Percentiles rank a stretch among this genome's conserved stretches.
phyloP scores from a whole-genome alignment of 2,888 invertebrate genomes.

The Cerastis leucographa region DNA sequence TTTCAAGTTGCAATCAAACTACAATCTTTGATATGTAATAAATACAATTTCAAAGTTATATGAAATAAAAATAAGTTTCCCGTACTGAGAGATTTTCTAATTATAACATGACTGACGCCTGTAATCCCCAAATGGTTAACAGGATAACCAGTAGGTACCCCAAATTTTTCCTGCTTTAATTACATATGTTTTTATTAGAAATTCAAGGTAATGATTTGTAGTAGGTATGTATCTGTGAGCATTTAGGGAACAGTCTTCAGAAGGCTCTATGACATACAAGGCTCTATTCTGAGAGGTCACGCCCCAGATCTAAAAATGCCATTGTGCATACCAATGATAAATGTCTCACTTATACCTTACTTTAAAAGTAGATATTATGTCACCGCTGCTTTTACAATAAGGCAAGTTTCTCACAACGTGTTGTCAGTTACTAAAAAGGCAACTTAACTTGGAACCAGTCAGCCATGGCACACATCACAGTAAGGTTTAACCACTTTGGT shows the following conservation, averaged over 20 bases:
- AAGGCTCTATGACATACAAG: neutral
- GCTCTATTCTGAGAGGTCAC: slow-evolving; percentile 24
- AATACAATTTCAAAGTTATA: neutral
- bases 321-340: slow-evolving; percentile 29
- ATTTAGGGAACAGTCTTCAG: neutral
- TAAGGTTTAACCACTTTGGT: slow-evolving; percentile 36
- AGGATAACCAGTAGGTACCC: neutral
- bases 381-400: slow-evolving; percentile 39
- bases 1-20: neutral
- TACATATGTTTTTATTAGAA: no score
- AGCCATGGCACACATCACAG: slow-evolving; percentile 63
- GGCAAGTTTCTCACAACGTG: slow-evolving; percentile 36
- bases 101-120: neutral
- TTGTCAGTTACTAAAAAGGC: slow-evolving; percentile 36
- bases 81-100: no score
- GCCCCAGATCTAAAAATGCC: slow-evolving; percentile 36
- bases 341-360: slow-evolving; percentile 9
- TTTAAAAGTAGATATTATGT: slow-evolving; percentile 51
- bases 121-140: neutral
- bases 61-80: neutral
- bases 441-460: slow-evolving; percentile 43
- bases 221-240: neutral
- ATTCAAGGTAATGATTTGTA: neutral
- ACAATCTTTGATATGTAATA: neutral
- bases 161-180: neutral